phyloP scores from a whole-genome alignment of 2,113 vertebrate genomes.

The Psophia crepitans region DNA sequence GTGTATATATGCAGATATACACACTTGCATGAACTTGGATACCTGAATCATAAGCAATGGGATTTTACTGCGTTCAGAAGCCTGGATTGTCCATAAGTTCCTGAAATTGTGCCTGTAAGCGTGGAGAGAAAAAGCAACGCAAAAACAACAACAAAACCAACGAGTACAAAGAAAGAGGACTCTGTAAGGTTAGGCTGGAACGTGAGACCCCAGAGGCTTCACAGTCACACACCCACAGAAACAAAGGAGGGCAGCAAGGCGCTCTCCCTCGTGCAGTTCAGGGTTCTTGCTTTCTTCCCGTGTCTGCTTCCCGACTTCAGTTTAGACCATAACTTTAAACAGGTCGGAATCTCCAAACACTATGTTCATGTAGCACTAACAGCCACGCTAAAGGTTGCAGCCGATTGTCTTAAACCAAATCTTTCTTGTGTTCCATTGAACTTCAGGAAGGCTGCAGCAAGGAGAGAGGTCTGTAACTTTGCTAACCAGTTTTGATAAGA shows the following conservation, averaged over 20 bases:
- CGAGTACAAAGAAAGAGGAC: background rate
- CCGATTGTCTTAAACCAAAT: constrained; percentile 11
- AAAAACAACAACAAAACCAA: too few species aligned
- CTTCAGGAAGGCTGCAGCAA: background rate
- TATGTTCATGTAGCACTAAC: constrained; percentile 8
- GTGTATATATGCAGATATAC: background rate
- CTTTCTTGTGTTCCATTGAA: background rate
- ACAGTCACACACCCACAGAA: background rate
- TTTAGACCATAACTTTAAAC: background rate
- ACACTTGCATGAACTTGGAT: constrained; percentile 19
- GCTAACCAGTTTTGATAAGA: constrained; percentile 36
- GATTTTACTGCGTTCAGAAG: background rate
- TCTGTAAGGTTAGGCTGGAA: background rate
- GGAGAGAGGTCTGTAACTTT: constrained; percentile 17
- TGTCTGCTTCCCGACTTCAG: background rate
- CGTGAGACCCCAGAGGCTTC: background rate
- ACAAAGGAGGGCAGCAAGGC: background rate
- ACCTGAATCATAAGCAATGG: background rate
- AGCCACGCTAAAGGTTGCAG: background rate
- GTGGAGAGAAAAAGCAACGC: background rate
- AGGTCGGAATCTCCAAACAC: background rate
- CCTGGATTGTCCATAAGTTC: background rate
- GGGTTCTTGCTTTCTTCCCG: background rate
- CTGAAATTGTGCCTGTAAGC: background rate
- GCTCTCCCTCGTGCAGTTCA: background rate